Percentiles rank a stretch among this genome's conserved stretches.
Evolutionary conservation across 2,888 invertebrate genomes (phyloP).

Genomic region (Dynastes hyllus): DNA sequence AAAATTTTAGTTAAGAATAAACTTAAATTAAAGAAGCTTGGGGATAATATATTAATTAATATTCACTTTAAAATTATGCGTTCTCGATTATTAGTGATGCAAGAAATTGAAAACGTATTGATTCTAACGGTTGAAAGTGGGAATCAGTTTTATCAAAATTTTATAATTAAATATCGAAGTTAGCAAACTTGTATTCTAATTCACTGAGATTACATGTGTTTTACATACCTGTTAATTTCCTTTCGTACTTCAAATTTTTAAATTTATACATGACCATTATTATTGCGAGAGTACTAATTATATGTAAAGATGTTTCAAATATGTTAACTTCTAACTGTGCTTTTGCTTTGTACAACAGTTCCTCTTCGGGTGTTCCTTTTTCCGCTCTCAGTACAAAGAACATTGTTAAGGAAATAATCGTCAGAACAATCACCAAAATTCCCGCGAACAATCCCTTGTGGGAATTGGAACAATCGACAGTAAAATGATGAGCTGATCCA

Average conservation of each 20-base stretch:
- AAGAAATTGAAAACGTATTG: no score
- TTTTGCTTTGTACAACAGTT: conserved; percentile 75
- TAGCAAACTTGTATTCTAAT: no score
- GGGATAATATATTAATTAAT: no score
- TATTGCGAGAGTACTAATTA: conserved; percentile 78
- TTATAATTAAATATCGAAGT: no score
- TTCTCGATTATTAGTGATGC: no score
- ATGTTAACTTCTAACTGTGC: conserved; percentile 85
- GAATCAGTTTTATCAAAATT: no score
- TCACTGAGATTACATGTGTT: not conserved
- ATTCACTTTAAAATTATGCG: no score
- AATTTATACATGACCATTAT: conserved; percentile 80
- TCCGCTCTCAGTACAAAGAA: conserved; percentile 88
- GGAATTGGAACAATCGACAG: conserved; percentile 92
- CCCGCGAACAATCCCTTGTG: conserved; percentile 94
- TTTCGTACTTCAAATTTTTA: conserved; percentile 80
- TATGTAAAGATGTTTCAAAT: conserved; percentile 83
- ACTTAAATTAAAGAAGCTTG: no score
- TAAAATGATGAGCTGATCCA: conserved; percentile 86
- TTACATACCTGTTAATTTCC: conserved; percentile 73
- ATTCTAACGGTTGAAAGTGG: no score
- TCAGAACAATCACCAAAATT: conserved; percentile 81
- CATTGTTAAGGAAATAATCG: conserved; percentile 89
- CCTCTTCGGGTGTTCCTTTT: conserved; percentile 53
- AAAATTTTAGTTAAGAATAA: no score